Evolutionary conservation across 2,797 vertebrate species (phyloP), one percentile per base, ranked within the genome.

Genomic region (Myoxocephalus aenaeus): DNA sequence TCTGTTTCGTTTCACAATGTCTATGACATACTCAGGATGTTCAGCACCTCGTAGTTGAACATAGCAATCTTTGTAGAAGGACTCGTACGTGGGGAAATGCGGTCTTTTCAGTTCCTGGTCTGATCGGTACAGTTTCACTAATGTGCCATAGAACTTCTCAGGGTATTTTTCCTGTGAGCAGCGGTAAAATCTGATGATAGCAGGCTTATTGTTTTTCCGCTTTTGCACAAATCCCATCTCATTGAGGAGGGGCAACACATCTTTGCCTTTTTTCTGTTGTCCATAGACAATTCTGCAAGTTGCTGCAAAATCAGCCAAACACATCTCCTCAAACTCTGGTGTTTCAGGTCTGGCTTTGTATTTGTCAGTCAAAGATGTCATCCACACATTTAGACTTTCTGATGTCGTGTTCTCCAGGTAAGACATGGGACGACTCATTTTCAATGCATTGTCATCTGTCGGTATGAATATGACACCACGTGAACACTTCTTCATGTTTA

Each of bases 331-430:
- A 57, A 15, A 17, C 10, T 57, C 54, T 57, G 25, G 25, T 17
- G 54, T 57, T 57, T 57, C 54, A 57, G 54, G 54, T 57, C 54
- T 57, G 54, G 54, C 12, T 32, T 57, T 57, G 29, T 29, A 29
- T 29, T 29, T 29, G 29, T 29, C 29, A 29, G 29, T 29, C 29
- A 29, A 29, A 29, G 29, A 29, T 29, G 29, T 29, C 29, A 56
- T 29, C 53, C 51, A 53, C 51, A 53, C 51, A 25, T 53, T 12
- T 11, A 53, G n/a, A 53, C 10, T 22, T 22, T 53, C 48, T 51
- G n/a, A 22, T 22, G 50, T 53, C 11, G 38, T 40, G 38, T 40
- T 40, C 38, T 40, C 38, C 38, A 40, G 38, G 38, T 12, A 40
- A 40, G 38, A 40, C 38, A 40, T 53, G 50, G 20, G 50, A 4